Evolutionary conservation across 2,888 invertebrate genomes (phyloP), one percentile per base, ranked within the genome.

Genomic region (Lithodes maja): DNA sequence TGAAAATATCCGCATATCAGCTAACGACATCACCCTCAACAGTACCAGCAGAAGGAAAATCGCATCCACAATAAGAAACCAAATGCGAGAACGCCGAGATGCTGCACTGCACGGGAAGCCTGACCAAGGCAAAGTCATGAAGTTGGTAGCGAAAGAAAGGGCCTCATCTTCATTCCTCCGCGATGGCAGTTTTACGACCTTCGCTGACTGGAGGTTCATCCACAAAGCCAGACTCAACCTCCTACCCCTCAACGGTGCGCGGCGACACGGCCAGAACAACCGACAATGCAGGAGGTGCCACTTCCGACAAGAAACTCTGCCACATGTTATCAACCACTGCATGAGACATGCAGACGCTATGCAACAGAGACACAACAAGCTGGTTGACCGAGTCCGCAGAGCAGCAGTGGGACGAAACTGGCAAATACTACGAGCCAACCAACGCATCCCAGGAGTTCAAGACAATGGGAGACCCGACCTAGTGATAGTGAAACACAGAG

Each of bases 131-230:
- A 33, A 33, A 33, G 33, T 33, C 33, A 33, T 92, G 92, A 92
- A 91, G 85, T 52, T 86, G 75, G 15, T 87, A 3, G 82, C 69
- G 1, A 55, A 55, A 74, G 2, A 9, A 50, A 1, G 77, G n/a
- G 85, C 87, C n/a, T 92, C 92, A 55, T 93, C 93, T 88, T 93
- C 93, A 92, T 93, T 90, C 68, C 9, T 82, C 7, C 55, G 50
- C 1, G 82, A 82, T 1, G 82, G 33, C 33, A 33, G 33, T 33
- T 33, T 33, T 33, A 33, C 33, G 33, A 33, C 33, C 33, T 33
- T 33, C 61, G 93, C 93, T 5, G 94, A 94, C 88, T 94, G 94
- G 93, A 92, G 93, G 2, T 94, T 94, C 87, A 92, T 94, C 17
- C 93, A 93, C 92, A 87, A 92, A 3, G 92, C 91, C 9, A 78